phyloP scores from a whole-genome alignment of 2,113 vertebrate genomes.

The Barnardius zonarius region DNA sequence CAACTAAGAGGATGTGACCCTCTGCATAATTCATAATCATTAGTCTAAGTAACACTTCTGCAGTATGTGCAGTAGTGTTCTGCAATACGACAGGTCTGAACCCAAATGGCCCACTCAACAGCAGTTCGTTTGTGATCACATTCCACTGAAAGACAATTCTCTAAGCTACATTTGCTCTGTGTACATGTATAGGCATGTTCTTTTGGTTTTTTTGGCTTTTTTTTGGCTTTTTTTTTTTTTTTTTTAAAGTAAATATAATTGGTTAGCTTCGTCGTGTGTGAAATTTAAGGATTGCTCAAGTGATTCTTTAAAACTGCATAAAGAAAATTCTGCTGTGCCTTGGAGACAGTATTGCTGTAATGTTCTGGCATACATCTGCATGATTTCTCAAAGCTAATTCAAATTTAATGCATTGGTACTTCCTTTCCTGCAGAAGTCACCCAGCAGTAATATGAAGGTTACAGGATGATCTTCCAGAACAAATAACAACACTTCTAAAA shows the following conservation, averaged over 20 bases:
- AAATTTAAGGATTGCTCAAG: constrained; percentile 77
- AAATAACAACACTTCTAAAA: constrained; percentile 73
- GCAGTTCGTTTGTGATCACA: constrained; percentile 53
- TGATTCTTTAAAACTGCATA: constrained; percentile 80
- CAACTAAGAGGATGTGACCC: constrained; percentile 79
- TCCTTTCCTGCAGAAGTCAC: constrained; percentile 71
- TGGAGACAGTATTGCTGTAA: constrained; percentile 73
- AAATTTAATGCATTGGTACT: constrained; percentile 83
- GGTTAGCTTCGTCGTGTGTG: constrained; percentile 75
- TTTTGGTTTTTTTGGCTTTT: background rate
- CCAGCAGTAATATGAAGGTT: constrained; percentile 78
- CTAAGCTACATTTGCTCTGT: constrained; percentile 51
- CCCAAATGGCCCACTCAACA: constrained; percentile 68
- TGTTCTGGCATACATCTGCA: constrained; percentile 78
- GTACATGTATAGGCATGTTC: background rate
- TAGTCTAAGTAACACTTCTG: constrained; percentile 79
- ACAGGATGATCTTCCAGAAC: constrained; percentile 73
- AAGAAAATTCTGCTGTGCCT: constrained; percentile 76
- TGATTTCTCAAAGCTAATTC: constrained; percentile 81
- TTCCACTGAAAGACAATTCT: constrained; percentile 64
- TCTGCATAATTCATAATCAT: constrained; percentile 84
- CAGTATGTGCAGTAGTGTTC: constrained; percentile 61
- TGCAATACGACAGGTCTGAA: constrained; percentile 32
- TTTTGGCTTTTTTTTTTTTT: background rate
- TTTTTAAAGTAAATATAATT: constrained; percentile 65